Percentiles rank a stretch among this genome's conserved stretches.
Conservation (phyloP, 2,113 vertebrate species). For the Lucifuga dentata region DNA sequence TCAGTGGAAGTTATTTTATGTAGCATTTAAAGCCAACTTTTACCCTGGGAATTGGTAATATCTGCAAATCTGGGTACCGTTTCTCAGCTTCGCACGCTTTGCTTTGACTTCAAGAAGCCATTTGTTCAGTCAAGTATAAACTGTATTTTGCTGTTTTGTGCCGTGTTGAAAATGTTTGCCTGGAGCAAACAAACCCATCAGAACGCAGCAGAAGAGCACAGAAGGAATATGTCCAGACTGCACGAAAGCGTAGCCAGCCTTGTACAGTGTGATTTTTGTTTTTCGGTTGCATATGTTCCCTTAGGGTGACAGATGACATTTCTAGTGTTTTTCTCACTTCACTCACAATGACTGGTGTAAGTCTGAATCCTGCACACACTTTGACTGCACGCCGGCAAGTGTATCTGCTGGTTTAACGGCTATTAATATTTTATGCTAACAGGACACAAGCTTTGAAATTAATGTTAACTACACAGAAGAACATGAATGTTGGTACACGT, state of each 20-base stretch:
- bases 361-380: slow-evolving; percentile 8
- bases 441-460: slow-evolving; percentile 27
- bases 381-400: not conserved
- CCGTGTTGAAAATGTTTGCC: slow-evolving; percentile 38
- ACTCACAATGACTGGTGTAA: slow-evolving; percentile 5
- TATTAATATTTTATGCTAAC: slow-evolving; percentile 7
- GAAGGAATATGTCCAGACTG: slow-evolving; percentile 13
- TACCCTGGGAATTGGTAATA: not conserved
- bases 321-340: slow-evolving; percentile 3
- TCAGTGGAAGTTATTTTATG: too few species aligned
- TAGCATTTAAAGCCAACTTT: not conserved
- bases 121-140: slow-evolving; percentile 10
- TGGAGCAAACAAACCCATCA: slow-evolving; percentile 43
- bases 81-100: not conserved
- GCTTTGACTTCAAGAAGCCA: not conserved
- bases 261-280: not conserved
- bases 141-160: slow-evolving; percentile 20
- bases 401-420: slow-evolving; percentile 9
- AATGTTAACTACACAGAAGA: slow-evolving; percentile 5
- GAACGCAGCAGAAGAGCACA: not conserved
- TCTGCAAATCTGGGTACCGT: not conserved
- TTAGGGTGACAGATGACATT: slow-evolving; percentile 21
- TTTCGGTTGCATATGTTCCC: slow-evolving; percentile 18
- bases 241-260: slow-evolving; percentile 1
- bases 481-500: slow-evolving; percentile 23